phyloP scores from a whole-genome alignment of 2,113 vertebrate genomes.

The Toxostoma redivivum region DNA sequence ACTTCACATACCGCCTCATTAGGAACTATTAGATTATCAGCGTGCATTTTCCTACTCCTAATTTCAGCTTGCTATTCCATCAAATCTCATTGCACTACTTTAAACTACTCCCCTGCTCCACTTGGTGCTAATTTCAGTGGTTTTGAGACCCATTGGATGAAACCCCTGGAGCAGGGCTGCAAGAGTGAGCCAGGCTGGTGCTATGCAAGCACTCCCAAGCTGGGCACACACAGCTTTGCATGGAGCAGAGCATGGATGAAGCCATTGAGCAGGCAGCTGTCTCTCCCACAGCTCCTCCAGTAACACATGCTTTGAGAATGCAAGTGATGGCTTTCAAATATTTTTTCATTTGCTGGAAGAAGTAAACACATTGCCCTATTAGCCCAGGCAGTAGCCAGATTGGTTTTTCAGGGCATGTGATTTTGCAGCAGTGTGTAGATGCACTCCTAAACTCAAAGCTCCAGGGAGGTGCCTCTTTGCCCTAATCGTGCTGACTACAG shows the following conservation, averaged over 20 bases:
- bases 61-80: background rate
- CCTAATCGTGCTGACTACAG: slow-evolving; percentile 76
- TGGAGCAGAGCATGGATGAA: rapidly evolving
- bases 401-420: slow-evolving; percentile 1
- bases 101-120: background rate
- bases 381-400: background rate
- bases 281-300: background rate
- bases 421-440: slow-evolving; percentile 25
- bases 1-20: background rate
- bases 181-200: background rate
- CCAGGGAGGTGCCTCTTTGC: slow-evolving; percentile 63
- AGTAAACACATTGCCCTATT: background rate
- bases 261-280: background rate
- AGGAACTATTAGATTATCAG: background rate
- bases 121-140: background rate
- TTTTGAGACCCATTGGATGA: background rate
- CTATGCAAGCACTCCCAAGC: background rate
- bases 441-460: slow-evolving; percentile 53
- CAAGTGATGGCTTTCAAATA: background rate
- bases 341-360: background rate
- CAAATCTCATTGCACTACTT: background rate
- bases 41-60: background rate
- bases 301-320: background rate
- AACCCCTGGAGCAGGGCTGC: background rate
- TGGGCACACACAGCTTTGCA: rapidly evolving